Conservation (phyloP, 2,797 vertebrate species). For the Nyctibius grandis region DNA sequence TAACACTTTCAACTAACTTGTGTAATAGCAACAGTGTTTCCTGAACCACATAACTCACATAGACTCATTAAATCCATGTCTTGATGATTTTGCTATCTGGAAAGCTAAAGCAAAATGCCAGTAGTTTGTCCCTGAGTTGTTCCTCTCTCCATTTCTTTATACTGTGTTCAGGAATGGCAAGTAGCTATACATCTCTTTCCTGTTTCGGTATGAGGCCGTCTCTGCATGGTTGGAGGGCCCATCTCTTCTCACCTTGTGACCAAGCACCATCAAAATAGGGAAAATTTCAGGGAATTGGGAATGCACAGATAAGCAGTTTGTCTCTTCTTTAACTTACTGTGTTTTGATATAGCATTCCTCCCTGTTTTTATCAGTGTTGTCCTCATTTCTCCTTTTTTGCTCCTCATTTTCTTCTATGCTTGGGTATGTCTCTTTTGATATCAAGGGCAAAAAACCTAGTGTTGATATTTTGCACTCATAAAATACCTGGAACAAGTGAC, state of each 20-base stretch:
- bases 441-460: neutral
- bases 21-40: neutral
- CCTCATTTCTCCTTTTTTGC: neutral
- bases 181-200: neutral
- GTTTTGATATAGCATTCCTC: neutral
- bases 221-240: neutral
- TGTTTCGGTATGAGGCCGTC: neutral
- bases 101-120: neutral
- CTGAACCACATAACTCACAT: neutral
- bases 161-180: neutral
- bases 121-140: neutral
- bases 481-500: neutral
- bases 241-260: constrained; percentile 8
- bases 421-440: neutral
- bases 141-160: neutral
- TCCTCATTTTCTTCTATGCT: neutral
- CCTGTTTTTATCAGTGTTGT: neutral
- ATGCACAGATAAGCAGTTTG: neutral
- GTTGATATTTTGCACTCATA: neutral
- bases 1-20: neutral
- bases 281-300: neutral
- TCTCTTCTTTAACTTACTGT: neutral
- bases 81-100: neutral
- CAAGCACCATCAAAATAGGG: neutral
- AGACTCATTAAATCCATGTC: neutral